Conservation (phyloP, 1,140 invertebrate genomes). For the Mercenaria mercenaria region DNA sequence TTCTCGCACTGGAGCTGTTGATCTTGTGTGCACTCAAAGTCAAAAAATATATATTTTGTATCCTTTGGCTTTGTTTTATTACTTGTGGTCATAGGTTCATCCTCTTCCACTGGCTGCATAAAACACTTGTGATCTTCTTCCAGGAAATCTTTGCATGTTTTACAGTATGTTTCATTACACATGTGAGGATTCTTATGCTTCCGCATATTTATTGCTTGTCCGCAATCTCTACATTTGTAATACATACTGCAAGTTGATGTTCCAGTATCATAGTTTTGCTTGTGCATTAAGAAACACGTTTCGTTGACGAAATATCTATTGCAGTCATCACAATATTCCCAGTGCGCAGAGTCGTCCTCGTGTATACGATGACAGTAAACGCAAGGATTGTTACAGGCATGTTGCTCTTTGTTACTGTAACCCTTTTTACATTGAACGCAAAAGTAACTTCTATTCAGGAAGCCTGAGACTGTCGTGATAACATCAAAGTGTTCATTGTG, state of each 20-base stretch:
- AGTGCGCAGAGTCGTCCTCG: constrained; percentile 23
- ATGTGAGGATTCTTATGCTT: constrained; percentile 49
- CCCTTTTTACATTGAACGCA: constrained; percentile 64
- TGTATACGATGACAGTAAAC: constrained; percentile 44
- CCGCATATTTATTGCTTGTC: constrained; percentile 43
- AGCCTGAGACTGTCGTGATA: constrained; percentile 66
- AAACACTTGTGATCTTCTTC: constrained; percentile 30
- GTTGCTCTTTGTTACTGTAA: constrained; percentile 55
- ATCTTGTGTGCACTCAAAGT: constrained; percentile 67
- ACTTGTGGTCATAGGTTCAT: not conserved
- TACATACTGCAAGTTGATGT: constrained; percentile 55
- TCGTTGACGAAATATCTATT: constrained; percentile 55
- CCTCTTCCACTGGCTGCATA: not conserved
- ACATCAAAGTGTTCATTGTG: constrained; percentile 65
- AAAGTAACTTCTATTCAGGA: constrained; percentile 59
- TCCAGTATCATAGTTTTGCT: not conserved
- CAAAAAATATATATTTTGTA: constrained; percentile 65
- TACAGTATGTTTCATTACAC: constrained; percentile 62
- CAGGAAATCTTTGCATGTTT: constrained; percentile 64
- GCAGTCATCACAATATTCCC: constrained; percentile 52
- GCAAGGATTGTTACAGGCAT: constrained; percentile 58
- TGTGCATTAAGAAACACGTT: constrained; percentile 48
- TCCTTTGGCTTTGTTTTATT: constrained; percentile 46
- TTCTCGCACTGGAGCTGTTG: constrained; percentile 21
- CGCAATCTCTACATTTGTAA: constrained; percentile 48